Conservation (phyloP, 2,797 vertebrate genomes). For the Sus cebifrons region DNA sequence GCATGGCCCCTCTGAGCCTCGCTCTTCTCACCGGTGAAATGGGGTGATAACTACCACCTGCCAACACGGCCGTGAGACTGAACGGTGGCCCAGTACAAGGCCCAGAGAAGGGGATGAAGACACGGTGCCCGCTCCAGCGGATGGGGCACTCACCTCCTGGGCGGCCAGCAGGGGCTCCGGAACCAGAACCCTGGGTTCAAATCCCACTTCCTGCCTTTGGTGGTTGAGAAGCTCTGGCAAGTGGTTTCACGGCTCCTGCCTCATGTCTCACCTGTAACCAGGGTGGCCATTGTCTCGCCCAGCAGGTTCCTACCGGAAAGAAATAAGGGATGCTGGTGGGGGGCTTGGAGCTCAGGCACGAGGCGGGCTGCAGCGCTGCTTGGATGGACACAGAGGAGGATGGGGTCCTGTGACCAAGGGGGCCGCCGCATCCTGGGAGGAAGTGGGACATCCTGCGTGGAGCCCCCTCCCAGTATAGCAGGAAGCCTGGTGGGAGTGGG, state of each 20-base stretch:
- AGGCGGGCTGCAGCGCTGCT: too few species aligned
- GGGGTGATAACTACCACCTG: background rate
- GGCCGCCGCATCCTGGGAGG: background rate
- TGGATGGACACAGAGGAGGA: background rate
- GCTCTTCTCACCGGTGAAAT: background rate
- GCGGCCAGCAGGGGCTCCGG: rapidly evolving
- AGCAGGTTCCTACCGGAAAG: too few species aligned
- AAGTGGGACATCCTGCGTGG: background rate
- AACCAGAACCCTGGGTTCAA: background rate
- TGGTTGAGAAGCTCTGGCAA: background rate
- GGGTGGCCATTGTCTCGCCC: rapidly evolving
- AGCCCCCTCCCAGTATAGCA: background rate
- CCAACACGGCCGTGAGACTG: rapidly evolving
- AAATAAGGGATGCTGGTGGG: background rate
- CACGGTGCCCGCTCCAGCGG: rapidly evolving
- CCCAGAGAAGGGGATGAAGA: background rate
- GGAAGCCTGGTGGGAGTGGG: background rate
- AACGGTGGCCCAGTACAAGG: rapidly evolving
- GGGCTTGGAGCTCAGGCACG: too few species aligned
- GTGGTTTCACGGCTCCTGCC: background rate
- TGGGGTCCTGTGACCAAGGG: too few species aligned
- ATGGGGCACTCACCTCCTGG: rapidly evolving
- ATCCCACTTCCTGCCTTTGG: background rate
- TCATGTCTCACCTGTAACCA: background rate
- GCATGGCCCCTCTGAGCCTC: background rate